These are phyloP conservation scores for Nicator chloris DNA, from an alignment of 2,113 vertebrate genomes.

Conservation along the genomic window DNA sequence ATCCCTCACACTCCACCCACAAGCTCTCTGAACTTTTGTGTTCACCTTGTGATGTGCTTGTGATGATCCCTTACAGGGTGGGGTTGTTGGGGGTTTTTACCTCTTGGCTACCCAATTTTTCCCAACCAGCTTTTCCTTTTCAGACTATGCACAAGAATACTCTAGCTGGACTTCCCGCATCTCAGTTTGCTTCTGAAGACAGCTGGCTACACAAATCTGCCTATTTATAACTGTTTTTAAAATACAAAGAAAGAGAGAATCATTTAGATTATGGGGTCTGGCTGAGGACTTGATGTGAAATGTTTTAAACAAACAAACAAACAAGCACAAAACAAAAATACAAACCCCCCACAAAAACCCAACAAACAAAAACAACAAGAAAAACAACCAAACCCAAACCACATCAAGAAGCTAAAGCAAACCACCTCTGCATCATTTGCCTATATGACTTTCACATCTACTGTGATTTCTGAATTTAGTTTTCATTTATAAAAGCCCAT, in stretches of 20 bases:
- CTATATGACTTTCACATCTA: not conserved
- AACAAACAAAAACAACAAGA: not conserved
- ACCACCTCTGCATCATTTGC: not conserved
- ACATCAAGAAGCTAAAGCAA: not conserved
- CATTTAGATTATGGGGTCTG: not conserved
- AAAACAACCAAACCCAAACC: too few species aligned
- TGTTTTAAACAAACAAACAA: not conserved
- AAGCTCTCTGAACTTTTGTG: not conserved
- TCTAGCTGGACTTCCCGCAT: not conserved
- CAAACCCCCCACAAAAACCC: not conserved
- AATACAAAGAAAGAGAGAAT: not conserved
- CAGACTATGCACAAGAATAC: not conserved
- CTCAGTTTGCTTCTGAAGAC: not conserved
- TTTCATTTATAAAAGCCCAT: not conserved
- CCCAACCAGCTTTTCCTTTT: not conserved
- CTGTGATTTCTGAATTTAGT: not conserved
- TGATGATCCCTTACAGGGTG: not conserved
- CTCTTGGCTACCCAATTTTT: not conserved
- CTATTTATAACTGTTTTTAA: not conserved
- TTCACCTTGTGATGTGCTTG: not conserved
- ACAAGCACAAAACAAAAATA: not conserved
- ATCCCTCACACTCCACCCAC: not conserved
- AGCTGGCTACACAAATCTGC: not conserved
- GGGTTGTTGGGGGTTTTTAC: not conserved
- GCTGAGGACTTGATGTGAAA: not conserved